These are phyloP conservation scores for Ennomos erosarius DNA, from an alignment of 2,888 invertebrate genomes.

Conservation along the genomic window DNA sequence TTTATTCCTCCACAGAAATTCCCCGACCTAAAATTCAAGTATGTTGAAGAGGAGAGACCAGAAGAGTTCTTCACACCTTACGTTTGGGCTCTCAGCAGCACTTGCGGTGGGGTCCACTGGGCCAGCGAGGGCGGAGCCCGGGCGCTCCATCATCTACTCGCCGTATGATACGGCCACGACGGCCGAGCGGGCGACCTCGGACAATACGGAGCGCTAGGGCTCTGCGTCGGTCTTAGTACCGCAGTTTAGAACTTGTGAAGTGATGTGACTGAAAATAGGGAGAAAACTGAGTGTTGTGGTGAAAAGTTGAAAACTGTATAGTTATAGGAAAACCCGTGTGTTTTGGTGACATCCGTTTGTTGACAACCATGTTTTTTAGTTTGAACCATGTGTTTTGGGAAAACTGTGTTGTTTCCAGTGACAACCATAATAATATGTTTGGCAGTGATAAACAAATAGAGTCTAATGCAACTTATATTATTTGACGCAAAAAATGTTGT, in stretches of 20 bases:
- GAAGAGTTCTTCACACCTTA: slow-evolving; percentile 99
- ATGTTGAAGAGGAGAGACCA: slow-evolving; percentile 99
- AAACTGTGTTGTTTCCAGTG: no score
- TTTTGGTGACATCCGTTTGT: no score
- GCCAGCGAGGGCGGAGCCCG: slow-evolving; percentile 75
- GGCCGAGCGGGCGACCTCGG: slow-evolving; percentile 12
- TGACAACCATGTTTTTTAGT: no score
- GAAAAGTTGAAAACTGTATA: no score
- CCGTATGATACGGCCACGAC: slow-evolving; percentile 55
- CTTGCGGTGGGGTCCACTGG: slow-evolving; percentile 82
- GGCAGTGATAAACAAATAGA: no score
- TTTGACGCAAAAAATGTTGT: no score
- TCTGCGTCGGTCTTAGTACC: slow-evolving; percentile 15
- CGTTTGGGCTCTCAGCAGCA: slow-evolving; percentile 96
- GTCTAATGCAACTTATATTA: no score
- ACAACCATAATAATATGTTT: no score
- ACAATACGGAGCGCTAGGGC: slow-evolving; percentile 17
- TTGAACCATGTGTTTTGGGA: no score
- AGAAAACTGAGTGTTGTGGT: no score
- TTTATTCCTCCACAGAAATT: slow-evolving; percentile 90
- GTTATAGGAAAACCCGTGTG: no score
- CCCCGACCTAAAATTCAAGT: slow-evolving; percentile 99
- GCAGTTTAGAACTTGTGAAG: slow-evolving; percentile 2
- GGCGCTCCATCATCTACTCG: slow-evolving; percentile 63
- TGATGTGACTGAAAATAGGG: background rate